phyloP scores from a whole-genome alignment of 2,888 invertebrate species.

The Microplitis manilae region DNA sequence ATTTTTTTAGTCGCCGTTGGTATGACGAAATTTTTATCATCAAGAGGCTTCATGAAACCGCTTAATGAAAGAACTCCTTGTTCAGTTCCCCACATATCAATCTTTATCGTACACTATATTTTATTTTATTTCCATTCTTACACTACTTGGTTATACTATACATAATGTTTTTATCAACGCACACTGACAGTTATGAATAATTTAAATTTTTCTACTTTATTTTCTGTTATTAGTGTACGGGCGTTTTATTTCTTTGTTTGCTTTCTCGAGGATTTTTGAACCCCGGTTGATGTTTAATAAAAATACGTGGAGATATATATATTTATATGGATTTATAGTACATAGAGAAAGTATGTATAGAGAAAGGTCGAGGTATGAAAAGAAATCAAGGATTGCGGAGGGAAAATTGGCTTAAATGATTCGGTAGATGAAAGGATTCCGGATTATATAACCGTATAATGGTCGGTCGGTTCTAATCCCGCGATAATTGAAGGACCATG shows the following conservation, averaged over 20 bases:
- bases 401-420: not conserved
- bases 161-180: conserved; percentile 10
- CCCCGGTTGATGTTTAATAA: too few relatives aligned
- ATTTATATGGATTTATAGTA: too few relatives aligned
- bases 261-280: not conserved
- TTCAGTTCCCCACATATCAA: conserved; percentile 50
- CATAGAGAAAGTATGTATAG: too few relatives aligned
- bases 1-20: conserved; percentile 44
- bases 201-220: not conserved
- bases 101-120: not conserved
- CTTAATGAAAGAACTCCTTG: conserved; percentile 66
- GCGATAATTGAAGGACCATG: conserved; percentile 11
- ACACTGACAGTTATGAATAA: not conserved
- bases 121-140: not conserved
- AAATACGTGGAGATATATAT: too few relatives aligned
- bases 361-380: not conserved
- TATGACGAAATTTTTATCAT: conserved; percentile 58
- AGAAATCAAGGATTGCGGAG: not conserved
- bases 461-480: not conserved
- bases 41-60: conserved; percentile 54
- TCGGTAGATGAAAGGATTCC: not conserved
- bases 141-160: conserved; percentile 4
- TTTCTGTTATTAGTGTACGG: too few relatives aligned
- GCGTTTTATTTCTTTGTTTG: too few relatives aligned
- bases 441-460: not conserved